Evolutionary conservation across 2,113 vertebrate genomes (phyloP), one percentile per base, ranked within the genome.

Genomic region (Lota lota): DNA sequence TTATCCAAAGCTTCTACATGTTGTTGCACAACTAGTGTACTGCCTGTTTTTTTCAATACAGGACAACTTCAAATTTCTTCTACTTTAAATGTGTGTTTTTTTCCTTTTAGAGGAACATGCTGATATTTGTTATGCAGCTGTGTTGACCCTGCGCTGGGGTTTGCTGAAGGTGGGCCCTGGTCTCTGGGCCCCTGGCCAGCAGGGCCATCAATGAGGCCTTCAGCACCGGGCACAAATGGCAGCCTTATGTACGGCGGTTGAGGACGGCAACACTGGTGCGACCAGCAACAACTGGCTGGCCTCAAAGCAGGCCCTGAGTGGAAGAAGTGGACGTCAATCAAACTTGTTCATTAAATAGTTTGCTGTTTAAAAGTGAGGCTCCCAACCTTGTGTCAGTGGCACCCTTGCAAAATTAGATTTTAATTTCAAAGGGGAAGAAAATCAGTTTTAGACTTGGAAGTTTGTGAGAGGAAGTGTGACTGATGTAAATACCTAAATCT

Each of bases 181-280:
- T 80, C 58, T 64, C 72, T 56, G 76, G 89, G 89, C 78, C 74
- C 65, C 40, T 3, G 75, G 87, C 92, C 91, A 91, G 85, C 78
- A 61, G 36, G 60, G 60, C 81, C 88, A 88, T 93, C 91, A 93
- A 93, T 92, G 88, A 85, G 80, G 81, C 89, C 89, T 93, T 93
- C 83, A 91, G 80, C 78, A 3, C 10, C 19, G 61, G 74, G 74
- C 81, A 93, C 90, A 93, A 91, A 92, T 86, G 87, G 77, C 68
- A 59, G 74, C 84, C 87, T 47, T 47, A 47, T 93, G 90, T 92
- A 87, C 74, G 74, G 84, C 72, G 84, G 70, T 28, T 70, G 72
- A 78, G 74, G 81, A 71, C 79, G 69, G 69, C 77, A 50, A 69
- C 40, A 47, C 40, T 47, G 76, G 80, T 78, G 75, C 80, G 73